phyloP scores from a whole-genome alignment of 1,140 invertebrate species.

The Drosophila gunungcola region DNA sequence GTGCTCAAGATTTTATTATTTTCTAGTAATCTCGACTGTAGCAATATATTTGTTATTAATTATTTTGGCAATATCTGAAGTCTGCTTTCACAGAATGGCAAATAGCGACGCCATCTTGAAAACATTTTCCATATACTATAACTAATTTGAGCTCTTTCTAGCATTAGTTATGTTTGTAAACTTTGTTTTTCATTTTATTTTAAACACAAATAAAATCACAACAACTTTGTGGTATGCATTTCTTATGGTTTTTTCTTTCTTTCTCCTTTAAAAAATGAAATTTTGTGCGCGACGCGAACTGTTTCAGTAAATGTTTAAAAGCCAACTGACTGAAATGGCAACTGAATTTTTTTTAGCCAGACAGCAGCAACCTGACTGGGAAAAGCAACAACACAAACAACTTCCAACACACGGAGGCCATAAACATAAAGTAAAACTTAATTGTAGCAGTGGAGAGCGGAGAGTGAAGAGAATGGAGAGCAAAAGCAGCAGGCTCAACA shows the following conservation, averaged over 20 bases:
- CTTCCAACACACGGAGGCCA: conserved; percentile 61
- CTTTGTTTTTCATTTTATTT: conserved; percentile 3
- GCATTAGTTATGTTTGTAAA: conserved; percentile 4
- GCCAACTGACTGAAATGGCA: conserved; percentile 79
- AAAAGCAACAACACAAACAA: conserved; percentile 47
- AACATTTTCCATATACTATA: conserved; percentile 23
- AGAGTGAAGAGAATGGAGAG: conserved; percentile 48
- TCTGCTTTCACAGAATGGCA: conserved; percentile 41
- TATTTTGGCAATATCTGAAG: conserved; percentile 20
- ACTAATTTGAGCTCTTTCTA: neutral
- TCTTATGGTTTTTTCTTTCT: conserved; percentile 26
- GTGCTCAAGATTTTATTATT: conserved; percentile 42
- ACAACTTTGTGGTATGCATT: conserved; percentile 4
- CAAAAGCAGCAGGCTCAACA: conserved; percentile 31
- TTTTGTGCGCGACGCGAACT: conserved; percentile 69
- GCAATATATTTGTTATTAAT: neutral
- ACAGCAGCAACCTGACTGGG: conserved; percentile 61
- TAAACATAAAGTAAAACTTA: conserved; percentile 83
- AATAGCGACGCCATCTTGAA: conserved; percentile 49
- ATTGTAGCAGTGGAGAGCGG: conserved; percentile 67
- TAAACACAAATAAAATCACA: conserved; percentile 18
- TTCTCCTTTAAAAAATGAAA: conserved; percentile 13
- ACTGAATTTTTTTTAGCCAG: conserved; percentile 64
- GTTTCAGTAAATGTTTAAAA: conserved; percentile 83
- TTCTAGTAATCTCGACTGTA: conserved; percentile 2